phyloP scores from a whole-genome alignment of 2,113 vertebrate genomes.

The Xenopus tropicalis region DNA sequence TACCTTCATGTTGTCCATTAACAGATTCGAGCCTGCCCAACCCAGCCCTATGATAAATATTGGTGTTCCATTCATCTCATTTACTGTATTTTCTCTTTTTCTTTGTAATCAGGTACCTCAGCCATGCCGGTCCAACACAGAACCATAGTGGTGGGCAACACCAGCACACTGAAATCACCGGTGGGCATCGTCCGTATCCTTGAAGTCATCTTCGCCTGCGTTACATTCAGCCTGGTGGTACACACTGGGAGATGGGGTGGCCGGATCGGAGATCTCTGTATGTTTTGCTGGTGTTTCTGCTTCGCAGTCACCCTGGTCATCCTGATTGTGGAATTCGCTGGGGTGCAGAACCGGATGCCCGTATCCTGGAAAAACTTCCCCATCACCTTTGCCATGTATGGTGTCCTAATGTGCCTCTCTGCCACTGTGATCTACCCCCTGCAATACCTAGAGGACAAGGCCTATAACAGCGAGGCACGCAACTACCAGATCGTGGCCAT shows the following conservation, averaged over 20 bases:
- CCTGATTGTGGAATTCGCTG: slow-evolving; percentile 73
- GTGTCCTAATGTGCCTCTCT: slow-evolving; percentile 80
- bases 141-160: slow-evolving; percentile 52
- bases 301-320: slow-evolving; percentile 76
- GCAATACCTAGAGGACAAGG: slow-evolving; percentile 61
- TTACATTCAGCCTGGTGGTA: slow-evolving; percentile 79
- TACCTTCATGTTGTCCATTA: too few species aligned
- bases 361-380: slow-evolving; percentile 87
- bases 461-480: not conserved
- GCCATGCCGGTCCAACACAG: slow-evolving; percentile 65
- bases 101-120: slow-evolving; percentile 25
- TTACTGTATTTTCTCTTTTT: not conserved
- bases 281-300: slow-evolving; percentile 88
- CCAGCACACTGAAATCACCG: slow-evolving; percentile 54
- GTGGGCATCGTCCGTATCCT: slow-evolving; percentile 76
- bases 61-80: not conserved
- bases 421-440: slow-evolving; percentile 84
- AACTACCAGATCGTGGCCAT: slow-evolving; percentile 70
- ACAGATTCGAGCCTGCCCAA: too few species aligned
- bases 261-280: slow-evolving; percentile 71
- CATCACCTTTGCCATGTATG: slow-evolving; percentile 83
- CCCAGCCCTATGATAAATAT: too few species aligned
- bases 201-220: slow-evolving; percentile 73
- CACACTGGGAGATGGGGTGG: slow-evolving; percentile 47
- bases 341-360: slow-evolving; percentile 69